Evolutionary conservation across 2,888 invertebrate genomes (phyloP).

Genomic region (Spisula solida): DNA sequence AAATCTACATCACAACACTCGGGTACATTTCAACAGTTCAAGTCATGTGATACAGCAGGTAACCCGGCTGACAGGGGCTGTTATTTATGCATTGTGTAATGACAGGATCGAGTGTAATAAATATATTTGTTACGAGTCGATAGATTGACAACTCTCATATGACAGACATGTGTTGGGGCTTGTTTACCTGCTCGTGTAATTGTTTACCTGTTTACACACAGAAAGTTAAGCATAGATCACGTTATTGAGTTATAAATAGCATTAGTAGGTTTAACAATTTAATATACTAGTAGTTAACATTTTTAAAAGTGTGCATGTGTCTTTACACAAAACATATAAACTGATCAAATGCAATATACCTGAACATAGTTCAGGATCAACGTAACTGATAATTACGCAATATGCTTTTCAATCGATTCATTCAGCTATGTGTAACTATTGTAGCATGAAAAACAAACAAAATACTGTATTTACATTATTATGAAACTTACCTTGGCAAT

Average conservation of each 20-base stretch:
- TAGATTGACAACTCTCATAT: neutral
- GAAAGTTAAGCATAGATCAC: neutral
- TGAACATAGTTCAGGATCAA: neutral
- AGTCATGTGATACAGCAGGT: too few species aligned
- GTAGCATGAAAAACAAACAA: neutral
- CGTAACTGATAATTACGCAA: neutral
- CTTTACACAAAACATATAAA: neutral
- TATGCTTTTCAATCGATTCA: neutral
- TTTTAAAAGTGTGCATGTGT: neutral
- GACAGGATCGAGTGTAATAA: neutral
- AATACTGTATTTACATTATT: neutral
- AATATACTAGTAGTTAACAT: neutral
- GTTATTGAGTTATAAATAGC: neutral
- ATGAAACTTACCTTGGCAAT: neutral
- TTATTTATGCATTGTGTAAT: neutral
- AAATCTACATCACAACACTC: too few species aligned
- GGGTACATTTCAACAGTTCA: too few species aligned
- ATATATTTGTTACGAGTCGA: neutral
- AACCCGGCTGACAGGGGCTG: too few species aligned
- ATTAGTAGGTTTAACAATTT: neutral
- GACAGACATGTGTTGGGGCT: neutral
- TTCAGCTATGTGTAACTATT: neutral
- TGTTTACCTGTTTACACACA: constrained; percentile 3
- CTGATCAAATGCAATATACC: neutral
- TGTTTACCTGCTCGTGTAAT: neutral